Evolutionary conservation across 2,797 vertebrate species (phyloP).

Genomic region (Typhlichthys subterraneus): DNA sequence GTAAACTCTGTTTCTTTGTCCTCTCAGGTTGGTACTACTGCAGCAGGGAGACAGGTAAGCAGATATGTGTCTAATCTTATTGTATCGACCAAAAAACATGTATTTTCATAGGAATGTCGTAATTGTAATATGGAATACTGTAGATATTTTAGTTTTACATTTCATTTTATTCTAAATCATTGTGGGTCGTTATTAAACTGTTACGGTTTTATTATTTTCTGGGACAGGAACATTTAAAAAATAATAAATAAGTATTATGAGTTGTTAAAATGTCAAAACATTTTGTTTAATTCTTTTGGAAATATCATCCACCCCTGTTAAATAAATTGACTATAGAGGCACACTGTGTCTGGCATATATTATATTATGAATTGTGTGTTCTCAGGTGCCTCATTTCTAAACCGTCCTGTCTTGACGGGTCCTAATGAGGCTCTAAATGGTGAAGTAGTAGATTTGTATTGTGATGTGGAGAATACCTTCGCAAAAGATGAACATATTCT

Average conservation of each 20-base stretch:
- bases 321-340: too few species aligned
- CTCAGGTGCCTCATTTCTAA: slow-evolving; percentile 38
- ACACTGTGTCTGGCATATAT: too few species aligned
- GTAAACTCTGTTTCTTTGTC: background rate
- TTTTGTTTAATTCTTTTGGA: too few species aligned
- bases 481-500: slow-evolving; percentile 20
- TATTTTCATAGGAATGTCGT: background rate
- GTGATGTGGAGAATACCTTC: slow-evolving; percentile 20
- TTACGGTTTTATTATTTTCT: too few species aligned
- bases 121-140: too few species aligned
- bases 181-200: too few species aligned
- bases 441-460: fast-evolving
- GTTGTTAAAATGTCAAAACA: too few species aligned
- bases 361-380: background rate
- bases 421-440: slow-evolving; percentile 32
- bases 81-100: background rate
- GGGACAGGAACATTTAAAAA: too few species aligned
- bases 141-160: too few species aligned
- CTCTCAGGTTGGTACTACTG: slow-evolving; percentile 49
- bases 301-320: too few species aligned
- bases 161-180: too few species aligned
- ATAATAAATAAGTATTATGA: too few species aligned
- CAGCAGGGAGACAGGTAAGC: slow-evolving; percentile 54
- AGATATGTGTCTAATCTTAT: background rate
- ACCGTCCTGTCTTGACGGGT: slow-evolving; percentile 36